Evolutionary conservation across 23 tunicate species (phyloP).

Genomic region (Botrylloides violaceus): DNA sequence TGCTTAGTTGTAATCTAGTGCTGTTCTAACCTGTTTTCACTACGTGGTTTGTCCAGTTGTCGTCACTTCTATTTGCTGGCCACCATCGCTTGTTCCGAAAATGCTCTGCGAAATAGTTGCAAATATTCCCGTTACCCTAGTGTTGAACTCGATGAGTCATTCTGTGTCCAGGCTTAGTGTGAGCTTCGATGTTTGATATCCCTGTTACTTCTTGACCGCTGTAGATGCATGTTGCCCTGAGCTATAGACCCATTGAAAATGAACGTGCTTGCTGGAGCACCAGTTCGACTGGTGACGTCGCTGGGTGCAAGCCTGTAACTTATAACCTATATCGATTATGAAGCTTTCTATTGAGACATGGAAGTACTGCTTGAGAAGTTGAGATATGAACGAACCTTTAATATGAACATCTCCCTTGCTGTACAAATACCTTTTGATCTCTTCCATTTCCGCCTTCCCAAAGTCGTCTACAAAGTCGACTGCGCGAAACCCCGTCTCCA

Average conservation of each 20-base stretch:
- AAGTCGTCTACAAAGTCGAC: constrained; percentile 1
- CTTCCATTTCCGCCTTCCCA: background rate
- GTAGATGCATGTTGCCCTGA: too few relatives aligned
- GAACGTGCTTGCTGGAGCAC: too few relatives aligned
- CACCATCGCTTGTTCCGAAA: background rate
- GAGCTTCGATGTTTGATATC: too few relatives aligned
- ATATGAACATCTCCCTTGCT: too few relatives aligned
- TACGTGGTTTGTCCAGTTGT: constrained; percentile 2
- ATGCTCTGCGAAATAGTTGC: background rate
- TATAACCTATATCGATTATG: too few relatives aligned
- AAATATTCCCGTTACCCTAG: background rate
- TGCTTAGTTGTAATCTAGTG: background rate
- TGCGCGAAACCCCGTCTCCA: constrained; percentile 25
- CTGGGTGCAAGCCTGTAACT: too few relatives aligned
- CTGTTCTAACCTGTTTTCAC: background rate
- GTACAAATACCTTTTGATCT: background rate
- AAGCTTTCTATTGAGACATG: too few relatives aligned
- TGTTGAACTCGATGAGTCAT: background rate
- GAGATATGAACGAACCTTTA: too few relatives aligned
- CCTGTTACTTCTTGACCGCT: too few relatives aligned
- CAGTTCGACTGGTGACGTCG: too few relatives aligned
- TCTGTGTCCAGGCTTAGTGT: background rate
- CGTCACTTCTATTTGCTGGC: constrained; percentile 9
- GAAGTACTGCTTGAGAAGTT: too few relatives aligned
- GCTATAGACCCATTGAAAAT: too few relatives aligned